phyloP scores from a whole-genome alignment of 1,140 invertebrate species.

The Oncopeltus fasciatus region DNA sequence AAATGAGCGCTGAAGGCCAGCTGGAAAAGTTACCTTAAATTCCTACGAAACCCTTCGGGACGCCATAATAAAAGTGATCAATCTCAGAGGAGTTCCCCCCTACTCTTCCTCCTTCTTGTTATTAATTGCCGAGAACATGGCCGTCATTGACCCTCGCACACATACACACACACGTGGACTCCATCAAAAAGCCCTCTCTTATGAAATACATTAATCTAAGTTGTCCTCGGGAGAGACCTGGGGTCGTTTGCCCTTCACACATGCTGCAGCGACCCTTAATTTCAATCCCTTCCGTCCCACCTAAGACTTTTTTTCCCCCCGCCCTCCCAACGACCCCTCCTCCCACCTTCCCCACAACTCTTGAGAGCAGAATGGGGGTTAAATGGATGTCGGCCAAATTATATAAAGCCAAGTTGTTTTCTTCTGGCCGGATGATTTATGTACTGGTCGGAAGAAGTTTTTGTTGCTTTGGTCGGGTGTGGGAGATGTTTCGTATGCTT shows the following conservation, averaged over 20 bases:
- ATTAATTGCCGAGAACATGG: slow-evolving; percentile 13
- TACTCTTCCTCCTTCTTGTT: slow-evolving; percentile 7
- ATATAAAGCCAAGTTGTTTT: too few species aligned
- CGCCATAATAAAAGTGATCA: slow-evolving; percentile 21
- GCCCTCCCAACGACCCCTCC: not conserved
- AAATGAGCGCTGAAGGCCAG: too few species aligned
- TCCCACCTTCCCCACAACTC: too few species aligned
- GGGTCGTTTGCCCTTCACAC: not conserved
- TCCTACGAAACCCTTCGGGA: slow-evolving; percentile 4
- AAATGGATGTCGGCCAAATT: too few species aligned
- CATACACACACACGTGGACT: not conserved
- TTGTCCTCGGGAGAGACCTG: too few species aligned
- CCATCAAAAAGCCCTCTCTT: slow-evolving; percentile 11
- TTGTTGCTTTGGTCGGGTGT: too few species aligned
- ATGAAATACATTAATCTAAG: slow-evolving; percentile 18
- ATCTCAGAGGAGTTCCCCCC: not conserved
- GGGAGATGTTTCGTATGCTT: too few species aligned
- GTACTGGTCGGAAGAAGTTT: too few species aligned
- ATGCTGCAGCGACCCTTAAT: not conserved
- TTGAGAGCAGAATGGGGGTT: too few species aligned
- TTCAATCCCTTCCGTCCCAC: too few species aligned
- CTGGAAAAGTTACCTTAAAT: not conserved
- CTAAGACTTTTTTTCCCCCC: not conserved
- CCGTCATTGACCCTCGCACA: not conserved
- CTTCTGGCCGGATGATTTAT: too few species aligned